Evolutionary conservation across 2,888 invertebrate species (phyloP).

Genomic region (Galeopsomyia nigrocyanea): DNA sequence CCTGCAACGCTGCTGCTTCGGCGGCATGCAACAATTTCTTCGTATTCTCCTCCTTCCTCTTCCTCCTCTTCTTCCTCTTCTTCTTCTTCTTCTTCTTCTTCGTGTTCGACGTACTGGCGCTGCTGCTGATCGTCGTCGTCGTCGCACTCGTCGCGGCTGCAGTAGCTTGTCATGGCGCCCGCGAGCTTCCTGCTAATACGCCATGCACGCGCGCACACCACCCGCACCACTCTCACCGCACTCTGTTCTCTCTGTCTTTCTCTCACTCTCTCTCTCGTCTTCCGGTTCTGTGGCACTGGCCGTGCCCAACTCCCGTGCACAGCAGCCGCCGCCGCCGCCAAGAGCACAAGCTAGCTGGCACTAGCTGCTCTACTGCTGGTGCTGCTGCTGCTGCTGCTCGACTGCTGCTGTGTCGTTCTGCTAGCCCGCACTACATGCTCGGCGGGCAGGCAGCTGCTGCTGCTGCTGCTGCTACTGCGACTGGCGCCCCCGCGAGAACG

Average conservation of each 20-base stretch:
- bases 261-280: conserved; percentile 14
- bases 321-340: no score
- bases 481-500: background rate
- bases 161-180: background rate
- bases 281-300: background rate
- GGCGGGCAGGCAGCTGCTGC: no score
- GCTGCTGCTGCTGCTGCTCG: background rate
- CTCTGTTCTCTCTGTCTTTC: background rate
- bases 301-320: no score
- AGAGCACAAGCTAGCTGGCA: background rate
- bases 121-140: background rate
- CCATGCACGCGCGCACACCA: no score
- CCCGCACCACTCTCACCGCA: background rate
- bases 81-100: conserved; percentile 7
- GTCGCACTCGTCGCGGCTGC: background rate
- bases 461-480: background rate
- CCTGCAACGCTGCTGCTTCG: no score
- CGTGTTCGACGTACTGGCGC: background rate
- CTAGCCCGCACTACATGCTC: background rate
- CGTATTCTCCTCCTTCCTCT: no score
- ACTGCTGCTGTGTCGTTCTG: background rate
- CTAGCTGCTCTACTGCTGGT: conserved; percentile 3
- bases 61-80: no score
- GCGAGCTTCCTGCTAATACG: background rate
- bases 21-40: no score